Base-by-base conservation (phyloP, 2,888 invertebrate species). In the Catocala fraxini region DNA sequence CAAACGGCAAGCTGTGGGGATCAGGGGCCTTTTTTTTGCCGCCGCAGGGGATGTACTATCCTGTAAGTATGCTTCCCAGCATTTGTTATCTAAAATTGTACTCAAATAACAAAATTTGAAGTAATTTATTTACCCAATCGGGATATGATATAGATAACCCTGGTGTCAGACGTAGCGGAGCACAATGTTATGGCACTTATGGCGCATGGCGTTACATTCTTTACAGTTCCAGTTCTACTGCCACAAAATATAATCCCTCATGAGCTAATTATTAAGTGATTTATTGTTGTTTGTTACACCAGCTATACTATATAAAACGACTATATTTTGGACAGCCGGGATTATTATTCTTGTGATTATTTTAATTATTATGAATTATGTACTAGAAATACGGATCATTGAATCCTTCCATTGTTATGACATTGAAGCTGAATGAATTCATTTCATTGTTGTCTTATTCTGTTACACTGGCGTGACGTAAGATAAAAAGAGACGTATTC, bases 1-100 rank as follows among this genome's bases (percentile, higher is more conserved):
- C 95, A 96, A 96, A 97, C 96, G 96, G 96, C 98, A 98, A 98
- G 96, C 98, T 98, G 98, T 98, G 98, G 98, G 98, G 98, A 95
- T 97, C 98, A 95, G 98, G 98, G 96, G 97, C 98, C 95, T 98
- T 97, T 96, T 98, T 98, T 95, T 97, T 98, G 96, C 97, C 98
- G 96, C 97, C 97, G 95, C 98, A 98, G 97, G 98, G 98, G 96
- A 97, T 98, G 97, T 98, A 98, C 95, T 98, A 98, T 96, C 98
- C 98, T 97, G 98, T 98, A 96, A 97, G 97, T 97, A 93, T 88
- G 72, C 70, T 63, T 70, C 70, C 65, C 57, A 70, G 68, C 76
- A 70, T 68, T 54, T 67, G 51, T 59, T 61, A 15, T 33, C 12
- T 47, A 12, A 58, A 52, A 56, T 63, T 56, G 33, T 67, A 63